Percentiles rank a stretch among this genome's conserved stretches.
These are phyloP conservation scores for Drosophila hawaiiensis DNA, from an alignment of 2,888 invertebrate species.

Conservation along the genomic window DNA sequence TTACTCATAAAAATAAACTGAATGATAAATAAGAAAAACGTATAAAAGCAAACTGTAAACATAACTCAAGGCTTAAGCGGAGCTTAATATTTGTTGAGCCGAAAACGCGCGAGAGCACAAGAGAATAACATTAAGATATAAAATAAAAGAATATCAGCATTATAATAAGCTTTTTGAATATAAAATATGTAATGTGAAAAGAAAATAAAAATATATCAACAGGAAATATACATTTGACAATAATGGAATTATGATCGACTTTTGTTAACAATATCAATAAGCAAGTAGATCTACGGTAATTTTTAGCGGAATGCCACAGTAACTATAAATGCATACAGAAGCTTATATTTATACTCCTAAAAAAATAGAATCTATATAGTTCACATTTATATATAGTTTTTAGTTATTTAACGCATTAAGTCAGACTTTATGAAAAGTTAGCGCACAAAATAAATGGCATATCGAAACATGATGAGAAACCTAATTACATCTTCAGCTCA, in stretches of 20 bases:
- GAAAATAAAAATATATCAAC: no score
- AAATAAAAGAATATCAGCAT: no score
- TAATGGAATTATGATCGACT: no score
- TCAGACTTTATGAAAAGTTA: not conserved
- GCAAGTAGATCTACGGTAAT: not conserved
- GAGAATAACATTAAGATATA: no score
- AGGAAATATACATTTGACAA: no score
- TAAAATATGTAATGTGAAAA: no score
- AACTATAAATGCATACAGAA: not conserved
- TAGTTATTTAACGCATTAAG: not conserved
- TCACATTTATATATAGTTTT: no score
- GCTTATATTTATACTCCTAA: not conserved
- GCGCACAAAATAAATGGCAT: not conserved
- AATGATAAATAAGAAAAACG: not conserved
- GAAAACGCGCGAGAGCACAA: no score
- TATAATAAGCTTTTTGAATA: no score
- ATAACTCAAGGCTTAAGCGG: no score
- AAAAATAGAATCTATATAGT: not conserved
- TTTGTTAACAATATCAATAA: not conserved
- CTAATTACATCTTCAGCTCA: constrained; percentile 8
- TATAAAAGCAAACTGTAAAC: not conserved
- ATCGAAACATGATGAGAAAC: not conserved
- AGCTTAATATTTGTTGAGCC: no score
- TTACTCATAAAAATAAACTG: not conserved
- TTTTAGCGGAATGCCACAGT: not conserved